Percentiles rank a stretch among this genome's conserved stretches.
Evolutionary conservation across 2,888 invertebrate species (phyloP).

Genomic region (Perizoma flavofasciatum): DNA sequence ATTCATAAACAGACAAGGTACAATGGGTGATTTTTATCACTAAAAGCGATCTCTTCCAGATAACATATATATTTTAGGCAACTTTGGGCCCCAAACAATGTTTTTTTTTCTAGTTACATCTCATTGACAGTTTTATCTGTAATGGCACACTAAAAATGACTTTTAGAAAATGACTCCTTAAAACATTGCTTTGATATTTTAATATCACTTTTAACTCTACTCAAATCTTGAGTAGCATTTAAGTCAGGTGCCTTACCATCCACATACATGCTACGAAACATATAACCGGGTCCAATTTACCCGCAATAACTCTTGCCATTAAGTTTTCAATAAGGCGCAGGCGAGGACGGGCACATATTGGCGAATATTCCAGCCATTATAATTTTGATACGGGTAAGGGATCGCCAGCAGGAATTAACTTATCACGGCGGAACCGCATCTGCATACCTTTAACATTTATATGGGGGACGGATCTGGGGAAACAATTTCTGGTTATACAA

Average conservation of each 20-base stretch:
- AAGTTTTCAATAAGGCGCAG: slow-evolving; percentile 43
- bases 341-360: slow-evolving; percentile 63
- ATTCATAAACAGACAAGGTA: too few species aligned
- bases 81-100: too few species aligned
- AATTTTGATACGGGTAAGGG: slow-evolving; percentile 81
- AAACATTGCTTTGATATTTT: too few species aligned
- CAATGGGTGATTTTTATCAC: too few species aligned
- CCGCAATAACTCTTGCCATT: slow-evolving; percentile 41
- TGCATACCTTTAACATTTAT: slow-evolving; percentile 82
- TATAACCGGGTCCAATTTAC: not conserved
- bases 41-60: too few species aligned
- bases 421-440: slow-evolving; percentile 77
- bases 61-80: too few species aligned
- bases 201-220: too few species aligned
- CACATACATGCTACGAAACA: not conserved
- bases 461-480: slow-evolving; percentile 59
- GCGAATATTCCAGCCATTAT: slow-evolving; percentile 67
- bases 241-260: not conserved
- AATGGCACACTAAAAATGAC: too few species aligned
- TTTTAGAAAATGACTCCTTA: too few species aligned
- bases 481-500: slow-evolving; percentile 13
- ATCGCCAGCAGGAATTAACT: slow-evolving; percentile 80
- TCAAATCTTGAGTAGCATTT: too few species aligned
- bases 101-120: too few species aligned
- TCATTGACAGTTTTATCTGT: too few species aligned